Base-by-base conservation (phyloP, 2,888 invertebrate species). In the Scaptomyza tumidula region DNA sequence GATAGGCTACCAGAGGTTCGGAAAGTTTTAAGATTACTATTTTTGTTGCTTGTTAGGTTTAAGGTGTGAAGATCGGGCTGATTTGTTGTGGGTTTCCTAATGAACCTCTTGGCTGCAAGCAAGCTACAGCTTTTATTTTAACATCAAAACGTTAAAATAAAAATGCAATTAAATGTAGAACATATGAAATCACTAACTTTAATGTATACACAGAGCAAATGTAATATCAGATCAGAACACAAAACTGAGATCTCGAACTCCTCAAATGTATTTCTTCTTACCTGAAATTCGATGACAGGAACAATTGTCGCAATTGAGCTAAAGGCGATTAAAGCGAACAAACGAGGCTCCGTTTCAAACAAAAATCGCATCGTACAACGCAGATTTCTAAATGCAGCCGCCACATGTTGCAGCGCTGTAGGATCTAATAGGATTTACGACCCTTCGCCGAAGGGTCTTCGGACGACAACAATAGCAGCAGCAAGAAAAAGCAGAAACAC, bases 401-500 rank as follows among this genome's bases (percentile, higher is more conserved):
- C 70, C 86, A 83, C 69, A 82, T 82, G 83, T 80, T 82, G 80
- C 80, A 65, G 52, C 5, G 45, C 31, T n/a, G 13, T 54, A 74
- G 77, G 67, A 77, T 85, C 71, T 82, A 83, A 82, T 82, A 78
- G 82, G 82, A 82, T 82, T 86, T 78, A 80, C 63, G 86, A 86
- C 73, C 73, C 65, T 82, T 65, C 72, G 68, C 68, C 75, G 68
- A 71, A 72, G 52, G 35, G 43, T 35, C 48, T 2, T 7, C 27
- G n/a, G n/a, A n/a, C 24, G 27, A 43, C 56, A 39, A 39, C 9
- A 41, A 44, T 41, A 33, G 13, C 44, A 27, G 43, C 62, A 35
- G 44, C 37, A 37, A n/a, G 37, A 37, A 6, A 6, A 6, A 19
- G 13, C 46, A 46, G 48, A 29, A 54, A 44, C 58, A 68, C 78